Conservation (phyloP, 2,113 vertebrate species). For the Xenotilapia longispinis region DNA sequence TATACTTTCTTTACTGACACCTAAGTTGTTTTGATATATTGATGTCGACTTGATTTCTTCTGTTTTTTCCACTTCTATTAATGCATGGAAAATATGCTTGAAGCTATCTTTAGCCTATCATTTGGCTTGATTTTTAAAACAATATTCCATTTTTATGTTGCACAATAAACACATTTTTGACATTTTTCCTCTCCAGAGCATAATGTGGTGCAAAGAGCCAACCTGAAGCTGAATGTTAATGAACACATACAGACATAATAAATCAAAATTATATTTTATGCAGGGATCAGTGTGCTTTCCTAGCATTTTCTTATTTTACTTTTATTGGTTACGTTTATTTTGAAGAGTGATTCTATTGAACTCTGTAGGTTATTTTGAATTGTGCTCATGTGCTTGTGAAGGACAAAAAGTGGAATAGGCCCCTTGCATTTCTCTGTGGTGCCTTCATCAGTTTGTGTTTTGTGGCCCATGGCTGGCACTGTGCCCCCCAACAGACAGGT, state of each 20-base stretch:
- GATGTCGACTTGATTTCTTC: neutral
- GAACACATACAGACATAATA: neutral
- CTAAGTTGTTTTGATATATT: neutral
- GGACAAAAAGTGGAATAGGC: constrained; percentile 65
- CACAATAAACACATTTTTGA: neutral
- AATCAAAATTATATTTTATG: neutral
- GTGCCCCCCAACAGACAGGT: constrained; percentile 77
- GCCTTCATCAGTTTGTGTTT: constrained; percentile 62
- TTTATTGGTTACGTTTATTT: neutral
- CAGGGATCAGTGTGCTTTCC: neutral
- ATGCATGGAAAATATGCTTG: neutral
- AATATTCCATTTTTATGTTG: neutral
- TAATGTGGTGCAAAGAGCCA: constrained; percentile 50
- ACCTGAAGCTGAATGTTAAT: constrained; percentile 57
- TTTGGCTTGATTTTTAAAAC: neutral
- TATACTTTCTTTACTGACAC: neutral
- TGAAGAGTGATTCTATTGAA: neutral
- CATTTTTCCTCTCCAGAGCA: constrained; percentile 45
- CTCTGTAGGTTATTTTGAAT: neutral
- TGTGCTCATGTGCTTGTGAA: constrained; percentile 12
- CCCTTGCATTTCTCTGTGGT: constrained; percentile 67
- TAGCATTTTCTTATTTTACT: neutral
- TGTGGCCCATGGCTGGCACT: constrained; percentile 77
- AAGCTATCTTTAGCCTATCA: neutral
- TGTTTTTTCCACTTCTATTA: neutral